Percentiles rank a stretch among this genome's conserved stretches.
Conservation (phyloP, 30 jellyfish, hydroid and myxozoan genomes). For the Sanderia malayensis region DNA sequence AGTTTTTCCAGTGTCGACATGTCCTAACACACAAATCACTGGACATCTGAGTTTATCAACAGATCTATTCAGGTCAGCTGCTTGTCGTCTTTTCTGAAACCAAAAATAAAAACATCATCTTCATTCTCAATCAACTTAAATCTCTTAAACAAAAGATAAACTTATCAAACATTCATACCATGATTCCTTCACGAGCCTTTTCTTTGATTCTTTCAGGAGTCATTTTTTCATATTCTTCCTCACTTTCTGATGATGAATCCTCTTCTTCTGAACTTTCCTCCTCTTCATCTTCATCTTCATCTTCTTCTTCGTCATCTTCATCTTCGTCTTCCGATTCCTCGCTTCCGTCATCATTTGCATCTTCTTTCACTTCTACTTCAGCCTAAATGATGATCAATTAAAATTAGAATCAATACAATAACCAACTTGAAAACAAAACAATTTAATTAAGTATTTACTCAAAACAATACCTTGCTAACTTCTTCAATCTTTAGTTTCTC, state of each 20-base stretch:
- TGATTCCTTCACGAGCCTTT: slow-evolving; percentile 73
- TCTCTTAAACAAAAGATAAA: neutral
- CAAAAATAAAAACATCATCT: neutral
- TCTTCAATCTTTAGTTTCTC: no score
- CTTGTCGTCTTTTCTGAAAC: slow-evolving; percentile 71
- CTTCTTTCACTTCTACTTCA: slow-evolving; percentile 13
- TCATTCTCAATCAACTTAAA: neutral
- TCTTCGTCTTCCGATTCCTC: slow-evolving; percentile 24
- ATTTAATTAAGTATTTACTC: no score
- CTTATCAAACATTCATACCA: slow-evolving; percentile 27
- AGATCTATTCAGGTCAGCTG: slow-evolving; percentile 72
- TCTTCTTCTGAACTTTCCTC: slow-evolving; percentile 56
- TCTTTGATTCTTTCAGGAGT: slow-evolving; percentile 84
- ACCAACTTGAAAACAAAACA: no score
- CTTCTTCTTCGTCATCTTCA: slow-evolving; percentile 27
- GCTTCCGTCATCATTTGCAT: slow-evolving; percentile 25
- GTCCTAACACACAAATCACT: slow-evolving; percentile 97
- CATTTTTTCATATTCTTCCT: slow-evolving; percentile 60
- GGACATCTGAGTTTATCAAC: slow-evolving; percentile 81
- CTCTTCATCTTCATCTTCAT: slow-evolving; percentile 30
- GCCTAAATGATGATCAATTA: no score
- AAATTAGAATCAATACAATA: no score
- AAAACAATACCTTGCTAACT: no score
- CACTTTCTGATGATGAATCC: slow-evolving; percentile 60
- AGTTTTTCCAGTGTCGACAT: slow-evolving; percentile 98